Evolutionary conservation across 2,113 vertebrate species (phyloP), one percentile per base, ranked within the genome.

Genomic region (Python bivittatus): DNA sequence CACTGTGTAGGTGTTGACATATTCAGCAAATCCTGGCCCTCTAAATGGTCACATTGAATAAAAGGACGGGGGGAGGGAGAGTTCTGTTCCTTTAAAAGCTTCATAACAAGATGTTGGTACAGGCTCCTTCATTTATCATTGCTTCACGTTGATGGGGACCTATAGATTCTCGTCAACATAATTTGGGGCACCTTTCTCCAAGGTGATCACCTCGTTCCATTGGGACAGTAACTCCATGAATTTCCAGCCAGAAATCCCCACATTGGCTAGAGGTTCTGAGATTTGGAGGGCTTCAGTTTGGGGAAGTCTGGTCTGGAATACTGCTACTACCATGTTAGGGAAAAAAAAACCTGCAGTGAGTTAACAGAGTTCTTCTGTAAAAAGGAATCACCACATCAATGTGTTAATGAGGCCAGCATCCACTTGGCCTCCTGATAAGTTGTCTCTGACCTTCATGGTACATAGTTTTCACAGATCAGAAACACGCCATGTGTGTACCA

Each of bases 401-500:
- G 5, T 25, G 10, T 48, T 25, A 88, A 6, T 7, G 25, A 44
- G 25, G 33, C 38, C 48, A 12, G 22, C 38, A 10, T 54, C 8
- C 2, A 85, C 27, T 20, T 22, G 44, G 33, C 13, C 27, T 42
- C 29, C 79, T 23, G 27, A 48, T 48, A 48, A 48, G 48, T 56
- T 12, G 7, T 29, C 53, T 44, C 25, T 48, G 3, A 79, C 38
- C 68, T 22, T 79, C 33, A 79, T 22, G 38, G 57, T 25, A 60
- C 25, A 0, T 1, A 29, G 10, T 33, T 54, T 12, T 58, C 33
- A 56, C 38, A 89, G 58, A 33, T 91, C 38, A 29, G n/a, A 58
- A 15, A 79, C 23, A 48, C 15, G 12, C n/a, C 17, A 90, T 1
- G 0, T 0, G 6, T 10, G 4, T 23, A 44, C 3, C 23, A 42